phyloP scores from a whole-genome alignment of 1,140 invertebrate species.

The Galleria mellonella region DNA sequence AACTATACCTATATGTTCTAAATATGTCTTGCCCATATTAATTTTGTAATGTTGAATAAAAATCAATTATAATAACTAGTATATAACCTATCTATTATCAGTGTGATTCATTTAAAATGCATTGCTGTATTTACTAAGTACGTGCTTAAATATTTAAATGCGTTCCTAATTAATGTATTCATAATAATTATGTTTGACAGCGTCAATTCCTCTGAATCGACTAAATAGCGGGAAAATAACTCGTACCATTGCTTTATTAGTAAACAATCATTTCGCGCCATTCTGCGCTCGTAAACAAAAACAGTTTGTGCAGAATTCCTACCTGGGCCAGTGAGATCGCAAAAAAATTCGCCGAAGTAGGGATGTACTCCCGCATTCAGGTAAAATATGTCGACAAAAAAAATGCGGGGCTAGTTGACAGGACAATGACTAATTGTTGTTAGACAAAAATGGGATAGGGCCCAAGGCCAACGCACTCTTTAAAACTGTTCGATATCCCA shows the following conservation, averaged over 20 bases:
- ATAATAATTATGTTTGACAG: too few species aligned
- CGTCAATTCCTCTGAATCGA: not conserved
- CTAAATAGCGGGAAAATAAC: slow-evolving; percentile 40
- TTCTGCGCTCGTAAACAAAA: slow-evolving; percentile 56
- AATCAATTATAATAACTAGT: too few species aligned
- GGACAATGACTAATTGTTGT: slow-evolving; percentile 48
- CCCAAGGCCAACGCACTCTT: slow-evolving; percentile 59
- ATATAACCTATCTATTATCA: too few species aligned
- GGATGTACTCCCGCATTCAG: slow-evolving; percentile 23
- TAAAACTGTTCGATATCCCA: slow-evolving; percentile 54
- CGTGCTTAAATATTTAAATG: too few species aligned
- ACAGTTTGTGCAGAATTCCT: slow-evolving; percentile 35
- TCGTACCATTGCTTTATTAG: slow-evolving; percentile 42
- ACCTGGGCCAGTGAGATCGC: slow-evolving; percentile 28
- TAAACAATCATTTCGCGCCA: slow-evolving; percentile 64
- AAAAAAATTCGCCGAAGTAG: slow-evolving; percentile 30
- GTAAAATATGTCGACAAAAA: slow-evolving; percentile 34
- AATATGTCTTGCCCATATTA: too few species aligned
- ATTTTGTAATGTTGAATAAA: too few species aligned
- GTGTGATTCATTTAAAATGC: too few species aligned
- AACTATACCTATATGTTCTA: too few species aligned
- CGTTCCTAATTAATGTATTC: too few species aligned
- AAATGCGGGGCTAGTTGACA: slow-evolving; percentile 20
- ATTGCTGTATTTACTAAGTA: too few species aligned
- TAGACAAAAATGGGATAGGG: slow-evolving; percentile 46